Evolutionary conservation across 2,888 invertebrate species (phyloP), one percentile per base, ranked within the genome.

Genomic region (Luperina nickerlii): DNA sequence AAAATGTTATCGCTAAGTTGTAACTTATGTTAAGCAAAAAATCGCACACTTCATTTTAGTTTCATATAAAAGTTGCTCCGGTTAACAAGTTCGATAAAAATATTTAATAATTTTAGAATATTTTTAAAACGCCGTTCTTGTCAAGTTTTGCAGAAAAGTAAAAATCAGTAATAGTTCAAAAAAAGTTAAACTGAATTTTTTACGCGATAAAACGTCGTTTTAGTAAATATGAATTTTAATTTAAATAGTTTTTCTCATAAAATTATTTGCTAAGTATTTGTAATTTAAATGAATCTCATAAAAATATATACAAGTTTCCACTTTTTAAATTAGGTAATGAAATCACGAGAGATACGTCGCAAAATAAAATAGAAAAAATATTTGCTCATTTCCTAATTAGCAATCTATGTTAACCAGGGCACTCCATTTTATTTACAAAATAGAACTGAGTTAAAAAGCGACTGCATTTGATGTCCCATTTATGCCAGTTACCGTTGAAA

Each of bases 401-500:
- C 51, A 60, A 62, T 74, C 13, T 45, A 54, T 65, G 42, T 81
- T 42, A 57, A 57, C 27, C 42, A 69, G 63, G 8, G 32, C 60
- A 63, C 80, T 79, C 32, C 54, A 70, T 72, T 76, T 81, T 84
- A 85, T 81, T 87, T 85, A 76, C 78, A 78, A 86, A 85, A 79
- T 65, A 71, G 77, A 32, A 70, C 51, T 42, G 54, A 78, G 78
- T 85, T 72, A 76, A 81, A 83, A 69, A 80, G 74, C 66, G 57
- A 60, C 85, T 84, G 84, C 85, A 85, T 88, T 90, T 85, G 81
- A 90, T 91, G 92, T 91, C 91, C 90, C 89, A 84, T 91, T 94
- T 92, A 89, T 83, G 88, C 85, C 89, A 90, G 88, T 90, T 91
- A 91, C 86, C 89, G 89, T 89, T 91, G 90, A 92, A 93, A 93